These are phyloP conservation scores for Bubalus kerabau DNA, from an alignment of 2,113 vertebrate genomes.

Conservation along the genomic window DNA sequence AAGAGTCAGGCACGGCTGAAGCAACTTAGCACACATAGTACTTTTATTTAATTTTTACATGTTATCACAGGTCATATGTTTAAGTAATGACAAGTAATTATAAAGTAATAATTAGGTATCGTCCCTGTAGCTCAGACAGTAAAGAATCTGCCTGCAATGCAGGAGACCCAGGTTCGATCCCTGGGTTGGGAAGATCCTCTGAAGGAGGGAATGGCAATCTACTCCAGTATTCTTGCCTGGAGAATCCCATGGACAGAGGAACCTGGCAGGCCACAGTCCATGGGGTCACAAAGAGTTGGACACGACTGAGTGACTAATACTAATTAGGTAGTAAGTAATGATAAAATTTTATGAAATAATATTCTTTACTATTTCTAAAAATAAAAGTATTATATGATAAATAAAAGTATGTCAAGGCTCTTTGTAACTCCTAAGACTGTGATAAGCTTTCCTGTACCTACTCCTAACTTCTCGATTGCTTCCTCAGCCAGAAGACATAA, in stretches of 20 bases:
- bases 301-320: background rate
- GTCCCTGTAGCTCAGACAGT: background rate
- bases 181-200: background rate
- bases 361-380: background rate
- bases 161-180: background rate
- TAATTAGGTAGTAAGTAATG: background rate
- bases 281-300: background rate
- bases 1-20: background rate
- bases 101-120: background rate
- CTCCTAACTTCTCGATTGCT: background rate
- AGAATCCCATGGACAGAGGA: background rate
- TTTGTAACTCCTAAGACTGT: background rate
- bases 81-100: background rate
- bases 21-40: background rate
- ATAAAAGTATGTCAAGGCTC: background rate
- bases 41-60: background rate
- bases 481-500: background rate
- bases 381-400: background rate
- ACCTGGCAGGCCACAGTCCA: background rate
- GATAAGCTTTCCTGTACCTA: background rate
- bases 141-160: background rate
- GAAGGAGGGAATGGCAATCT: background rate
- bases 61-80: background rate
- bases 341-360: background rate
- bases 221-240: background rate